These are phyloP conservation scores for Dendrolimus houi DNA, from an alignment of 2,888 invertebrate species.

Conservation along the genomic window DNA sequence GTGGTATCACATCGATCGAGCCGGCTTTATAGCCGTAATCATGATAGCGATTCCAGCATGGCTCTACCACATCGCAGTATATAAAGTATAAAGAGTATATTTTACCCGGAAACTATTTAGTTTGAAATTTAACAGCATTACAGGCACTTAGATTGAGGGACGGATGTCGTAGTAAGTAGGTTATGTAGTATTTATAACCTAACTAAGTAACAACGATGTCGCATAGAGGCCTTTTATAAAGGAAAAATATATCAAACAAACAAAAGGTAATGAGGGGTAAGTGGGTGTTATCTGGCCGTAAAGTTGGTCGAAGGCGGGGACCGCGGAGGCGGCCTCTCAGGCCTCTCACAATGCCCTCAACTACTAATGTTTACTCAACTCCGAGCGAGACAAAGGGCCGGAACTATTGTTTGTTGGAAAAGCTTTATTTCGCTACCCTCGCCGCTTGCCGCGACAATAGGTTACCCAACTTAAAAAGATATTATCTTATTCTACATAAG, in stretches of 20 bases:
- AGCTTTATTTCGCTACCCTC: slow-evolving; percentile 74
- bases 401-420: slow-evolving; percentile 76
- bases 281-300: slow-evolving; percentile 59
- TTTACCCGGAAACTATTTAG: too few species aligned
- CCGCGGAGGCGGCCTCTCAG: slow-evolving; percentile 13
- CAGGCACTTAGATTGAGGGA: too few species aligned
- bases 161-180: not conserved
- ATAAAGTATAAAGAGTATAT: too few species aligned
- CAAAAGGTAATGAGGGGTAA: slow-evolving; percentile 61
- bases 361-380: slow-evolving; percentile 75
- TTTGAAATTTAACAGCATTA: too few species aligned
- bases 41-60: too few species aligned
- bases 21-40: too few species aligned
- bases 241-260: slow-evolving; percentile 54
- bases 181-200: not conserved
- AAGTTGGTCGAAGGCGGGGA: slow-evolving; percentile 42
- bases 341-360: slow-evolving; percentile 54
- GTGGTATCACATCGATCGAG: too few species aligned
- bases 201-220: slow-evolving; percentile 3
- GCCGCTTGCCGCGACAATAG: slow-evolving; percentile 65
- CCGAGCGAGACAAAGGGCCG: slow-evolving; percentile 70
- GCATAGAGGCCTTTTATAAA: slow-evolving; percentile 18
- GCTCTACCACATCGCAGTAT: too few species aligned
- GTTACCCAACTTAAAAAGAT: slow-evolving; percentile 75
- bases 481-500: slow-evolving; percentile 54